Evolutionary conservation across 2,113 vertebrate species (phyloP).

Genomic region (Ochotona curzoniae): DNA sequence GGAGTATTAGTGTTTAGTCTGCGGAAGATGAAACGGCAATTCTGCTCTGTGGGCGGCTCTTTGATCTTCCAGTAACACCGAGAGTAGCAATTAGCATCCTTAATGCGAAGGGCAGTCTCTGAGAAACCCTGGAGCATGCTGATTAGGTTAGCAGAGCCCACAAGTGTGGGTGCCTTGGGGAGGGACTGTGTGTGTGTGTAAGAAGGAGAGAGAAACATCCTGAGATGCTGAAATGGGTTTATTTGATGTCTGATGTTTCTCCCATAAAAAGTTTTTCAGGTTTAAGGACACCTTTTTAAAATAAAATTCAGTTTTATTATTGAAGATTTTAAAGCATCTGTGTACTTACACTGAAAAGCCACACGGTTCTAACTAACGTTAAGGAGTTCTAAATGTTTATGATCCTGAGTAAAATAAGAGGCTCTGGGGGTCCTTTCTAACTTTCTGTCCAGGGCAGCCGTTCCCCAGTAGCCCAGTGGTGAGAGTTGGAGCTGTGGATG

Average conservation of each 20-base stretch:
- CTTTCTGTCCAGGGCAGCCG: neutral
- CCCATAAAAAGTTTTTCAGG: slow-evolving; percentile 21
- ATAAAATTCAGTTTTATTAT: slow-evolving; percentile 47
- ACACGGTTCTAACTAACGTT: neutral
- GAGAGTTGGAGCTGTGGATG: neutral
- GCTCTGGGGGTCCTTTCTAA: neutral
- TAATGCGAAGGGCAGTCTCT: slow-evolving; percentile 75
- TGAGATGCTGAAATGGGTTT: neutral
- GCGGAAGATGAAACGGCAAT: slow-evolving; percentile 72
- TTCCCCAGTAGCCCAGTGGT: neutral
- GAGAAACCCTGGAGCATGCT: slow-evolving; percentile 74
- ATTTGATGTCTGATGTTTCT: slow-evolving; percentile 42
- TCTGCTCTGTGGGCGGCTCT: slow-evolving; percentile 73
- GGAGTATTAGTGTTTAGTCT: slow-evolving; percentile 70
- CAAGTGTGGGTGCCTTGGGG: slow-evolving; percentile 48
- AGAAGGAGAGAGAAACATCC: neutral
- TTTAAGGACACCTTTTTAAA: slow-evolving; percentile 40
- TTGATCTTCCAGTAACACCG: slow-evolving; percentile 81
- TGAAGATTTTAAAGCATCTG: slow-evolving; percentile 31
- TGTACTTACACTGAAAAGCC: neutral
- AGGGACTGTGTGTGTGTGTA: neutral
- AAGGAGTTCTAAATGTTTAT: neutral
- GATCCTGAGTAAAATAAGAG: neutral
- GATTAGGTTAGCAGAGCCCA: slow-evolving; percentile 64
- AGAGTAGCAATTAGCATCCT: slow-evolving; percentile 81